Conservation (phyloP, 2,797 vertebrate genomes). For the Falco novaeseelandiae region DNA sequence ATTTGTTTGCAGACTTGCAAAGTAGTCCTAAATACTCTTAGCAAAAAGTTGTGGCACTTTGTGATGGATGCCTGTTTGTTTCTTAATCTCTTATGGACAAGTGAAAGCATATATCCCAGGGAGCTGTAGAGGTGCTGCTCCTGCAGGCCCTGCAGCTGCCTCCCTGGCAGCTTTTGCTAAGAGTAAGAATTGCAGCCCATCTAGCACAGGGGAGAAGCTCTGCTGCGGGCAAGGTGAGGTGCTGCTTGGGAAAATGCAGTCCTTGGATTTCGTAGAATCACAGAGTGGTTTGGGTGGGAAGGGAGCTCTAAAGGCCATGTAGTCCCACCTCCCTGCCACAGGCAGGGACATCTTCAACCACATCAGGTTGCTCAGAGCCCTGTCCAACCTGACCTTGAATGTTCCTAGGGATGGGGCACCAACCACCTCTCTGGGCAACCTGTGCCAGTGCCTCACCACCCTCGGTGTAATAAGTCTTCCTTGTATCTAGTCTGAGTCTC, state of each 20-base stretch:
- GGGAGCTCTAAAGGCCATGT: not conserved
- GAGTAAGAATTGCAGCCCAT: rapidly evolving
- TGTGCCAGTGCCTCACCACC: too few relatives aligned
- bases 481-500: not conserved
- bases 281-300: not conserved
- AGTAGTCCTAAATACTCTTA: rapidly evolving
- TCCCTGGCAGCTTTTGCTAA: too few relatives aligned
- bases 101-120: not conserved
- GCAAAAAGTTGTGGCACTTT: not conserved
- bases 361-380: not conserved
- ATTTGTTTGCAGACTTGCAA: not conserved
- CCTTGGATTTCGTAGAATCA: not conserved
- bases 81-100: rapidly evolving
- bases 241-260: too few relatives aligned
- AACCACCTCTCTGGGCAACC: too few relatives aligned
- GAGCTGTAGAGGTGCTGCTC: not conserved
- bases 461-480: not conserved
- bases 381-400: not conserved
- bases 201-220: not conserved
- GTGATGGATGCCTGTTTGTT: not conserved
- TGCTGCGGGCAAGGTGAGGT: not conserved
- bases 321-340: not conserved
- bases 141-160: not conserved
- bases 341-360: too few relatives aligned
- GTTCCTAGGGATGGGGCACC: too few relatives aligned